These are phyloP conservation scores for Encarsia formosa DNA, from an alignment of 2,888 invertebrate genomes.

Conservation along the genomic window DNA sequence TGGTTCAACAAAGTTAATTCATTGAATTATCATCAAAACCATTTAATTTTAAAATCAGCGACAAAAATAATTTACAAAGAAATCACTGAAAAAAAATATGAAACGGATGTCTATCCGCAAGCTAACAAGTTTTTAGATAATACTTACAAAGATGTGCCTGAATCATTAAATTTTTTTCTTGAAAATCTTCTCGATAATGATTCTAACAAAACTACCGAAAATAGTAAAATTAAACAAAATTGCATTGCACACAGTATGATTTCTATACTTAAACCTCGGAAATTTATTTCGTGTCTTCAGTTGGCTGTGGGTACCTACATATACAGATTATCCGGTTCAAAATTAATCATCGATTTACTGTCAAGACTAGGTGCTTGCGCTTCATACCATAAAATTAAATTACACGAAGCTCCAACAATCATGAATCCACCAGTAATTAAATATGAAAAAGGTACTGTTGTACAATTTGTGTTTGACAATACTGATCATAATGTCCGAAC, in stretches of 20 bases:
- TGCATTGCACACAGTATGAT: background rate
- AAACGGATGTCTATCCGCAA: background rate
- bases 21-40: background rate
- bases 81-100: constrained; percentile 3
- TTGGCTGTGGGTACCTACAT: constrained; percentile 20
- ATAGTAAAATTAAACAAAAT: background rate
- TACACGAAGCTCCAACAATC: constrained; percentile 19
- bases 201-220: background rate
- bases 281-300: constrained; percentile 19
- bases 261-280: constrained; percentile 8
- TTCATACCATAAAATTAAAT: constrained; percentile 10
- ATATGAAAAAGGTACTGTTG: background rate
- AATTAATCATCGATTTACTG: constrained; percentile 16
- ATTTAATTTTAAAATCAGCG: constrained; percentile 4
- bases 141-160: constrained; percentile 10
- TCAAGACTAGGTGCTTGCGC: constrained; percentile 16
- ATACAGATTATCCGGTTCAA: constrained; percentile 19
- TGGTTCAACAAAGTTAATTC: background rate
- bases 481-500: background rate
- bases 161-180: constrained; percentile 11
- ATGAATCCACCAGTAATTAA: background rate
- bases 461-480: background rate
- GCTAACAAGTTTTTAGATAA: constrained; percentile 9
- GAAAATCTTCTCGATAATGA: background rate
- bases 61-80: constrained; percentile 12